Conservation (phyloP, 2,888 invertebrate genomes). For the Linnaemya tessellans region DNA sequence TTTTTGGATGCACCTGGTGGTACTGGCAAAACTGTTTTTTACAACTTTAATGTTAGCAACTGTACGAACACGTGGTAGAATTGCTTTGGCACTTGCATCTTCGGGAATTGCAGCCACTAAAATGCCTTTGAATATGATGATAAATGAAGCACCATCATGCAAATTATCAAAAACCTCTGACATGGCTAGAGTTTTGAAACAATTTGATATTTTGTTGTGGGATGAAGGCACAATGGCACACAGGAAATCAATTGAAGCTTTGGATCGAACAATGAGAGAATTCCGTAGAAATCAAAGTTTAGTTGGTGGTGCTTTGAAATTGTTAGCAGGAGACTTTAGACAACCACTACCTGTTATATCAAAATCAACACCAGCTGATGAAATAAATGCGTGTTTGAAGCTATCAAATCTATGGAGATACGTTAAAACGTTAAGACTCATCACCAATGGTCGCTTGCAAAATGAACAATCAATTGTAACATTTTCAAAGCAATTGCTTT, state of each 20-base stretch:
- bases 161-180: no score
- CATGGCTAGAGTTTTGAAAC: no score
- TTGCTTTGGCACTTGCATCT: no score
- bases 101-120: no score
- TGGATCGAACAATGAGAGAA: constrained; percentile 7
- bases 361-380: constrained; percentile 13
- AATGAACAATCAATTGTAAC: not conserved
- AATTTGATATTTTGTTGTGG: no score
- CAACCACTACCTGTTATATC: constrained; percentile 7
- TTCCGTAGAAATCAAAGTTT: constrained; percentile 4
- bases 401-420: not conserved
- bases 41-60: no score
- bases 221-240: no score
- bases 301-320: constrained; percentile 1
- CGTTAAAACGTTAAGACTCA: no score
- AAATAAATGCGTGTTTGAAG: not conserved
- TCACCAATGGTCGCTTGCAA: not conserved
- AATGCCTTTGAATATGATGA: no score
- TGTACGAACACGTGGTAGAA: no score
- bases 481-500: constrained; percentile 1
- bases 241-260: not conserved
- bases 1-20: not conserved
- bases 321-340: constrained; percentile 8
- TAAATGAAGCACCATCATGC: no score
- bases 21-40: no score